Conservation (phyloP, 2,888 invertebrate genomes). For the Meteorus cinctellus region DNA sequence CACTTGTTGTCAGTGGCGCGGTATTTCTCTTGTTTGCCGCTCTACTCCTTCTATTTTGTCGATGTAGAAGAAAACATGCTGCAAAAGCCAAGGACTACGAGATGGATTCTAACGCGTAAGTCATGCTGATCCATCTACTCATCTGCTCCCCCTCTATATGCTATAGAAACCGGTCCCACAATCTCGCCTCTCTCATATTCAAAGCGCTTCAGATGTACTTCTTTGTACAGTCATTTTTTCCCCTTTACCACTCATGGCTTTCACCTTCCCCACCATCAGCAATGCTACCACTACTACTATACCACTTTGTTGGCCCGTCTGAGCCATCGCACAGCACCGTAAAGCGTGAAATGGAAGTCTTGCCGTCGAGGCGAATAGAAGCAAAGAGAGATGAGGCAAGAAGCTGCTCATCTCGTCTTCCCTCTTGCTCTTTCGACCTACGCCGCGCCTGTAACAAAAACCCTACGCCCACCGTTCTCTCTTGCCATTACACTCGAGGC, state of each 20-base stretch:
- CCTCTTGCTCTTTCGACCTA: constrained; percentile 23
- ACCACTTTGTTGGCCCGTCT: constrained; percentile 43
- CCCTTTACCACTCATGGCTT: constrained; percentile 22
- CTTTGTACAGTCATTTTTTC: constrained; percentile 33
- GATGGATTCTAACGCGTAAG: constrained; percentile 83
- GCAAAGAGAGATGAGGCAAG: constrained; percentile 48
- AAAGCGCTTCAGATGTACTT: constrained; percentile 39
- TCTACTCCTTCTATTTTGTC: constrained; percentile 87
- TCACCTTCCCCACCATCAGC: constrained; percentile 20
- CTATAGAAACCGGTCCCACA: constrained; percentile 37
- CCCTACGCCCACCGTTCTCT: constrained; percentile 40
- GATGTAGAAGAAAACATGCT: constrained; percentile 89
- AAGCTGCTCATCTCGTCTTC: constrained; percentile 34
- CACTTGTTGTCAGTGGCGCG: constrained; percentile 85
- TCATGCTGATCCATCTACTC: constrained; percentile 51
- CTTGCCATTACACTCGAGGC: constrained; percentile 45
- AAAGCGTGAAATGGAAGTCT: constrained; percentile 65
- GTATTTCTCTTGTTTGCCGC: constrained; percentile 86
- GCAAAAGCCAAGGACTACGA: constrained; percentile 90
- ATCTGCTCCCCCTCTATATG: constrained; percentile 26
- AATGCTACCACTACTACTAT: constrained; percentile 30
- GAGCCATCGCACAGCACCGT: constrained; percentile 56
- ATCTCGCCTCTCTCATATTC: constrained; percentile 45
- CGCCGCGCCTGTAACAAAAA: constrained; percentile 33
- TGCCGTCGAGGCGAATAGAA: constrained; percentile 49